Evolutionary conservation across 2,113 vertebrate genomes (phyloP).

Genomic region (Xiphias gladius): DNA sequence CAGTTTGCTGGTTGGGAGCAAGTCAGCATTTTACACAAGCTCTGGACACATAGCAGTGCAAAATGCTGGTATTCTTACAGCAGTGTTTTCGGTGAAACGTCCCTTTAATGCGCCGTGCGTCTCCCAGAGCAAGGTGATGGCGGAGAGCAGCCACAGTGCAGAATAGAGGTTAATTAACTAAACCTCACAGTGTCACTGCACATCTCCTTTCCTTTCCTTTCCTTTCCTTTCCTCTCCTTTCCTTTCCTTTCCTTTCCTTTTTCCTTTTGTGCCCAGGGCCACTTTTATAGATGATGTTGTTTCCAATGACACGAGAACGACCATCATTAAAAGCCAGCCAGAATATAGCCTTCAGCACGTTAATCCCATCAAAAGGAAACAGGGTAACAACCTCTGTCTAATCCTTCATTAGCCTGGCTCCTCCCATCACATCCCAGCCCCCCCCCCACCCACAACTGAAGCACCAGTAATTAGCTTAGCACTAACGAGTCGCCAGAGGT

Average conservation of each 20-base stretch:
- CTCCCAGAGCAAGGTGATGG: conserved; percentile 45
- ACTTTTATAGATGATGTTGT: conserved; percentile 61
- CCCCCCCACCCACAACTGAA: conserved; percentile 21
- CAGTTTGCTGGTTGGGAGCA: conserved; percentile 14
- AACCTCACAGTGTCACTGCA: conserved; percentile 38
- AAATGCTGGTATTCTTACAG: conserved; percentile 29
- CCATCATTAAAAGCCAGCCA: conserved; percentile 77
- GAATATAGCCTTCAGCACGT: conserved; percentile 63
- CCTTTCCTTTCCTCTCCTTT: conserved; percentile 6
- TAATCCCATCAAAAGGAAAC: conserved; percentile 85
- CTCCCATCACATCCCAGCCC: conserved; percentile 71
- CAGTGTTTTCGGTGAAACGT: conserved; percentile 31
- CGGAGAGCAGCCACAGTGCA: conserved; percentile 38
- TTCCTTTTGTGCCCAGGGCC: conserved; percentile 34
- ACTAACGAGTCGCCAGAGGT: conserved; percentile 80
- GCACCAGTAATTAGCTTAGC: conserved; percentile 78
- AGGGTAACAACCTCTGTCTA: conserved; percentile 79
- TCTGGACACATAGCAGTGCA: background rate
- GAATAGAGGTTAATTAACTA: conserved; percentile 71
- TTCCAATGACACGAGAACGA: conserved; percentile 75
- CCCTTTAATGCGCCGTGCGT: conserved; percentile 42
- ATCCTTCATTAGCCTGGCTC: conserved; percentile 82
- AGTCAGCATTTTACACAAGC: conserved; percentile 14
- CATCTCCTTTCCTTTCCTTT: conserved; percentile 28
- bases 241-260: background rate